Conservation (phyloP, 2,888 invertebrate genomes). For the Dryobotodes eremita region DNA sequence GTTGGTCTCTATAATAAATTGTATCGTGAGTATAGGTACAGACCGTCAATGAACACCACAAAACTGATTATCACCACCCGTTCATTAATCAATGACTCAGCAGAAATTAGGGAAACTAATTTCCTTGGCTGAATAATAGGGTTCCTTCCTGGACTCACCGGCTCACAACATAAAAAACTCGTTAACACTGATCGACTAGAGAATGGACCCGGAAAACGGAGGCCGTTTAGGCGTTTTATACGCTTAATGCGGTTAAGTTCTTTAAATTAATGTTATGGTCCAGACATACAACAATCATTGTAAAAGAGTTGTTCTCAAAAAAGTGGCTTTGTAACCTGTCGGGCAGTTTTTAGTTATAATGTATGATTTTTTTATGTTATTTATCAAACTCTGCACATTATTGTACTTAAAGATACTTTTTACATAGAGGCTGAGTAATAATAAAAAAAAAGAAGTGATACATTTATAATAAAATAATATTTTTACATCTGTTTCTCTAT, state of each 20-base stretch:
- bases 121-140: slow-evolving; percentile 44
- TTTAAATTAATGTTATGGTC: background rate
- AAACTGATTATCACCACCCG: slow-evolving; percentile 25
- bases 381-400: too few relatives aligned
- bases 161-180: slow-evolving; percentile 24
- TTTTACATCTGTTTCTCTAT: too few relatives aligned
- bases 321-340: too few relatives aligned
- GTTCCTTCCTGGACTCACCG: background rate
- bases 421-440: too few relatives aligned
- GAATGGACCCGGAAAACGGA: slow-evolving; percentile 32
- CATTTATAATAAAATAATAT: too few relatives aligned
- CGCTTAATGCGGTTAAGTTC: background rate
- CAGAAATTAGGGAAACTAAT: slow-evolving; percentile 53
- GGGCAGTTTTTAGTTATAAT: too few relatives aligned
- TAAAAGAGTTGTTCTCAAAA: too few relatives aligned
- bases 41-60: slow-evolving; percentile 1
- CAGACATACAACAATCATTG: too few relatives aligned
- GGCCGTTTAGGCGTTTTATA: slow-evolving; percentile 2
- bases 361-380: too few relatives aligned
- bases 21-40: background rate
- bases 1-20: background rate
- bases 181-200: slow-evolving; percentile 9
- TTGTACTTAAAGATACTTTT: too few relatives aligned
- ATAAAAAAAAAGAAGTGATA: too few relatives aligned
- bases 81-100: slow-evolving; percentile 57